These are phyloP conservation scores for Nicator chloris DNA, from an alignment of 2,113 vertebrate species.

Conservation along the genomic window DNA sequence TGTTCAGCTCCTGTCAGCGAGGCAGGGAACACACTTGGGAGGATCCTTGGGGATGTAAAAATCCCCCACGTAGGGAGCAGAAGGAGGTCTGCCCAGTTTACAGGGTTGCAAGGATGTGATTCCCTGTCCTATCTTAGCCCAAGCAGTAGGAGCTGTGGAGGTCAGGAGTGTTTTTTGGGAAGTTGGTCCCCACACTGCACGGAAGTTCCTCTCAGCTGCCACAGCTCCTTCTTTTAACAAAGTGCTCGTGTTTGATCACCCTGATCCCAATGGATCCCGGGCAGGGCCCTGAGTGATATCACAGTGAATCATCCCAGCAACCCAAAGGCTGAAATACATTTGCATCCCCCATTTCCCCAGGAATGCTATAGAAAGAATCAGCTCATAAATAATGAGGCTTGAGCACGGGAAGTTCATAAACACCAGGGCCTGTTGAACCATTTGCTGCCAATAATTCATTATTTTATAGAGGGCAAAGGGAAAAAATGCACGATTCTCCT, in stretches of 20 bases:
- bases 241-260: background rate
- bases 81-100: background rate
- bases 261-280: background rate
- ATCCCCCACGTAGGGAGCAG: background rate
- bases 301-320: background rate
- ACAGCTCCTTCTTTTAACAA: background rate
- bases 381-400: background rate
- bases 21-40: background rate
- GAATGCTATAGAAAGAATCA: background rate
- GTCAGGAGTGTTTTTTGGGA: background rate
- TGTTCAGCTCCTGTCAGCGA: background rate
- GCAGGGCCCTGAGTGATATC: background rate
- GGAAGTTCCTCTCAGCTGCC: background rate
- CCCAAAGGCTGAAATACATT: background rate
- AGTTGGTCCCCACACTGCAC: background rate
- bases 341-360: background rate
- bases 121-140: background rate
- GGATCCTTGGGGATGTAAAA: background rate
- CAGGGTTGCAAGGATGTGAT: background rate
- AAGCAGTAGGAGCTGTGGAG: background rate
- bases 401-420: background rate
- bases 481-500: background rate
- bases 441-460: background rate
- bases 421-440: background rate
- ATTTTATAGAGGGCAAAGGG: background rate